A percentile compares a stretch with the other conserved stretches of the same genome.
Conservation (phyloP, 1,140 invertebrate species). For the Drosophila yakuba region DNA sequence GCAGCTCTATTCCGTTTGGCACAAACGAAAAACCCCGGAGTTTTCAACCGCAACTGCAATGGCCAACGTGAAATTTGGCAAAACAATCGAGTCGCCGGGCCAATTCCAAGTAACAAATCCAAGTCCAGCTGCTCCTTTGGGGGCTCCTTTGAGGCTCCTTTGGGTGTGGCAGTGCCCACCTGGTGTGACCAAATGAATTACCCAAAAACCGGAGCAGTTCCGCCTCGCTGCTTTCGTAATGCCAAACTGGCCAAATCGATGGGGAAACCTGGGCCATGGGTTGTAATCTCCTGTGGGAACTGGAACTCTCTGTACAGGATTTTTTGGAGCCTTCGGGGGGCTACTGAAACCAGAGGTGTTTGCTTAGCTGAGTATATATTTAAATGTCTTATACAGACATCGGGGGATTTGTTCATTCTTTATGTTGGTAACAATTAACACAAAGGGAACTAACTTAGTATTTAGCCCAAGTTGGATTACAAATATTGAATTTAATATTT, state of each 20-base stretch:
- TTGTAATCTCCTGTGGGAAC: not conserved
- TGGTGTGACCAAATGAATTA: conserved; percentile 26
- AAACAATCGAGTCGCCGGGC: not conserved
- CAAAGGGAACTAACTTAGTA: too few species aligned
- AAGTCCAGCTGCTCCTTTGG: not conserved
- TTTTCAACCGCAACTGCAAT: too few species aligned
- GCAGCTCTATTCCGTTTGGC: not conserved
- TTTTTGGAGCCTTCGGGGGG: not conserved
- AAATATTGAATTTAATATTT: too few species aligned
- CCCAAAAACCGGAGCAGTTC: conserved; percentile 25
- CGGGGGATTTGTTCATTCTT: too few species aligned
- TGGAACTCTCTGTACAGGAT: not conserved
- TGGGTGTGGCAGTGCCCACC: not conserved
- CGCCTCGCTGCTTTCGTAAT: conserved; percentile 6
- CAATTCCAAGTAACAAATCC: conserved; percentile 13
- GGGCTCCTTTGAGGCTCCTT: too few species aligned
- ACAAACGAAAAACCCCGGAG: not conserved
- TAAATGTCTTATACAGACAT: too few species aligned
- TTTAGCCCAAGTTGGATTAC: too few species aligned
- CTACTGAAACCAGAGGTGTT: not conserved
- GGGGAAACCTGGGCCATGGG: not conserved
- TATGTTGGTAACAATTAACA: too few species aligned
- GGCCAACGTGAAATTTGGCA: not conserved
- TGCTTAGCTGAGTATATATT: not conserved
- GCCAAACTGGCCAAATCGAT: conserved; percentile 14